Conservation (phyloP, 2,888 invertebrate genomes). For the Tupiocoris notatus region DNA sequence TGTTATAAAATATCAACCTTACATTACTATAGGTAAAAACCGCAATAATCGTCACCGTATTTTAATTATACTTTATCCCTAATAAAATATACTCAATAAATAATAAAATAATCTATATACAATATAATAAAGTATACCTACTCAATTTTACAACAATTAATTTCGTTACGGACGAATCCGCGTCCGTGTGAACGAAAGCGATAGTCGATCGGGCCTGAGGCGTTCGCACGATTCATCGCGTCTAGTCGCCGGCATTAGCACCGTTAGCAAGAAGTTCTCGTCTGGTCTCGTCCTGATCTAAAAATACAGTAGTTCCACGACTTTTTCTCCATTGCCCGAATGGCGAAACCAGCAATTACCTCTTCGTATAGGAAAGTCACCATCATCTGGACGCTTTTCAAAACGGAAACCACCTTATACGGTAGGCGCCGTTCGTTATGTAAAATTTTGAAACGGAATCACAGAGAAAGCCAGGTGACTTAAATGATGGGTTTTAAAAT, state of each 20-base stretch:
- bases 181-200: neutral
- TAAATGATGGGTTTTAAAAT: too few relatives aligned
- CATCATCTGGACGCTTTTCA: neutral
- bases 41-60: too few relatives aligned
- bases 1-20: too few relatives aligned
- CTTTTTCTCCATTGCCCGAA: neutral
- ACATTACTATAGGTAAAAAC: too few relatives aligned
- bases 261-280: neutral
- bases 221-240: neutral
- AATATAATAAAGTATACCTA: too few relatives aligned
- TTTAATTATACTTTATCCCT: too few relatives aligned
- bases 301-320: neutral
- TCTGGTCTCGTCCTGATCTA: neutral
- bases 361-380: neutral
- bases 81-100: too few relatives aligned
- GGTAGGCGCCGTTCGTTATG: constrained; percentile 3
- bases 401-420: constrained; percentile 5
- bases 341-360: neutral
- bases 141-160: too few relatives aligned
- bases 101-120: too few relatives aligned
- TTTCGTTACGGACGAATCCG: too few relatives aligned
- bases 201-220: neutral
- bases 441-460: constrained; percentile 13
- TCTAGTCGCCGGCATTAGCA: neutral
- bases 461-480: constrained; percentile 26